These are phyloP conservation scores for Edolisoma coerulescens DNA, from an alignment of 2,113 vertebrate species.

Conservation along the genomic window DNA sequence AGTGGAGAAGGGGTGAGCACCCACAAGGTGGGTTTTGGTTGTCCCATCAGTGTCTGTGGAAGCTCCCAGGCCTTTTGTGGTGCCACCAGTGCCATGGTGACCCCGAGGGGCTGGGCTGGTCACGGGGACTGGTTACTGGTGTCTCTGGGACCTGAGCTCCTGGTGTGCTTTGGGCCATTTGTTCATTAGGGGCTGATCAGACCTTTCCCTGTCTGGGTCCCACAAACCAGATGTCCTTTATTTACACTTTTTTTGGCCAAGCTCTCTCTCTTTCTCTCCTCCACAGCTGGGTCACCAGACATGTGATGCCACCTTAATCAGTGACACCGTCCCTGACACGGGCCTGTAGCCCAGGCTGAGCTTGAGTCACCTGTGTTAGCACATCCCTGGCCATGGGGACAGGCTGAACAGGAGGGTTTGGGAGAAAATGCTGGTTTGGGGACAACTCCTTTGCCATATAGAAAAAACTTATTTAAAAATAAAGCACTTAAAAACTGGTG, in stretches of 20 bases:
- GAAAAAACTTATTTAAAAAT: background rate
- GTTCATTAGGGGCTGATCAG: background rate
- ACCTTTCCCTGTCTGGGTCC: background rate
- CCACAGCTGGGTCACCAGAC: rapidly evolving
- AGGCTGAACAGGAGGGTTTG: background rate
- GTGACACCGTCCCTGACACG: rapidly evolving
- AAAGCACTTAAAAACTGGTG: background rate
- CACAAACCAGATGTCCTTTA: background rate
- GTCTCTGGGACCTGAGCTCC: background rate
- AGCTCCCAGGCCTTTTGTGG: background rate
- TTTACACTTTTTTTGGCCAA: background rate
- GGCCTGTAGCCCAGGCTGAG: background rate
- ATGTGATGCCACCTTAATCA: background rate
- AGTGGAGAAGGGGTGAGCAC: background rate
- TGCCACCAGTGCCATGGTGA: background rate
- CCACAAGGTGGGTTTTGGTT: rapidly evolving
- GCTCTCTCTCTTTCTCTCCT: background rate
- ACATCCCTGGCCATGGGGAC: background rate
- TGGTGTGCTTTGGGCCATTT: background rate
- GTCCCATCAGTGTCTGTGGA: background rate
- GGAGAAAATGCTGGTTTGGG: background rate
- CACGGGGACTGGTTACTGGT: background rate
- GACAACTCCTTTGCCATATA: background rate
- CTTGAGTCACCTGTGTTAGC: background rate
- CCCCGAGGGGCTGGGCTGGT: background rate